Base-by-base conservation (phyloP, 2,113 vertebrate species). In the Microcebus lehilahytsara region DNA sequence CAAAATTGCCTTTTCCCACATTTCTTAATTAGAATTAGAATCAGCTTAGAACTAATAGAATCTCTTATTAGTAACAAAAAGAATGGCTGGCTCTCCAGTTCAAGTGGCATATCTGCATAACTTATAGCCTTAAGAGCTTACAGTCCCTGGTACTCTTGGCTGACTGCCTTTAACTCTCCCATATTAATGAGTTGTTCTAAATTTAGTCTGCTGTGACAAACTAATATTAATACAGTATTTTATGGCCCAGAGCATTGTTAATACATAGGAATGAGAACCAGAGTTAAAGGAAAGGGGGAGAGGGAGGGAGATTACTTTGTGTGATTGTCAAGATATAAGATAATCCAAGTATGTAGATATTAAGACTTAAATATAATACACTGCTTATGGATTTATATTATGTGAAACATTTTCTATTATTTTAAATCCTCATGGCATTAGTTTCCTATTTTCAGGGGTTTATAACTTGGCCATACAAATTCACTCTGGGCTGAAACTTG, bases 151-250 rank as follows among this genome's bases (percentile, higher is more conserved):
- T 97, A 98, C 98, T 99, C 97, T 98, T 98, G 99, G 98, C 98
- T 98, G 98, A 98, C 99, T 98, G 98, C 98, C 98, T 99, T 98
- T 98, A 98, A 99, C 98, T 98, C 98, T 98, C 98, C 97, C 98
- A 98, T 99, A 99, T 99, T 99, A 99, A 99, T 99, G 99, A 99
- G 98, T 99, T 99, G 99, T 98, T 99, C 99, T 99, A 99, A 99
- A 99, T 99, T 99, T 99, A 99, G 99, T 98, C 98, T 98, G 93
- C 98, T 98, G 98, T 99, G 99, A 98, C 99, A 99, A 99, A 99
- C 99, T 99, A 99, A 99, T 99, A 99, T 99, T 99, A 99, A 99
- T 99, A 99, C 98, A 99, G 98, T 99, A 98, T 99, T 99, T 99
- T 99, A 99, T 99, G 98, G 98, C 99, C 98, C 98, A 98, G 97